These are phyloP conservation scores for Ciconia nigra DNA, from an alignment of 2,797 vertebrate genomes.

Conservation along the genomic window DNA sequence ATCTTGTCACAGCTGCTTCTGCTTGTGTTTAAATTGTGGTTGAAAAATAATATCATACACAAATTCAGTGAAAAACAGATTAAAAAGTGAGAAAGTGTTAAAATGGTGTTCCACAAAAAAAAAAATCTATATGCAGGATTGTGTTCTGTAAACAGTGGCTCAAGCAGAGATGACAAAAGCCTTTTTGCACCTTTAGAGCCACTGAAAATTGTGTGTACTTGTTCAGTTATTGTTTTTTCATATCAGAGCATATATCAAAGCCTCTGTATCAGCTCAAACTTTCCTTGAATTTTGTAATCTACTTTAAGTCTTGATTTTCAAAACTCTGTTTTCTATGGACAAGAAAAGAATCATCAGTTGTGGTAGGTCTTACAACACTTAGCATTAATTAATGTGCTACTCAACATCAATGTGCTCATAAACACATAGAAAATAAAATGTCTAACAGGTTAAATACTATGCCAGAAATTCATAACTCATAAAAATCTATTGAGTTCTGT, in stretches of 20 bases:
- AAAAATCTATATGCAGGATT: rapidly evolving
- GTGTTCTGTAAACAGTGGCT: not conserved
- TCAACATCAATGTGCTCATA: not conserved
- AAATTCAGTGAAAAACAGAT: not conserved
- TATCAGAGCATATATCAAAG: not conserved
- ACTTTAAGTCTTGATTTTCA: not conserved
- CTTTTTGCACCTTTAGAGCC: not conserved
- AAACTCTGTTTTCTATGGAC: not conserved
- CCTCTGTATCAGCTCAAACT: not conserved
- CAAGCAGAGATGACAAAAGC: not conserved
- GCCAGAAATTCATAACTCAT: not conserved
- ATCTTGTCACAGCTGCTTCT: not conserved
- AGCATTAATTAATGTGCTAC: not conserved
- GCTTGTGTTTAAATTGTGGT: not conserved
- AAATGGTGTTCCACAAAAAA: not conserved
- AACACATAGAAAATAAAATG: not conserved
- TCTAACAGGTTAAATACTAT: not conserved
- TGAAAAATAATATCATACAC: not conserved
- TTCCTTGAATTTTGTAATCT: not conserved
- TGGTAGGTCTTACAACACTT: not conserved
- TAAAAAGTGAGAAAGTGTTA: not conserved
- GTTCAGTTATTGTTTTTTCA: not conserved
- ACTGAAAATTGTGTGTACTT: not conserved
- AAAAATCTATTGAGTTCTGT: not conserved
- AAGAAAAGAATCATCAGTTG: not conserved